Conservation (phyloP, 2,797 vertebrate species). For the Sebastes umbrosus region DNA sequence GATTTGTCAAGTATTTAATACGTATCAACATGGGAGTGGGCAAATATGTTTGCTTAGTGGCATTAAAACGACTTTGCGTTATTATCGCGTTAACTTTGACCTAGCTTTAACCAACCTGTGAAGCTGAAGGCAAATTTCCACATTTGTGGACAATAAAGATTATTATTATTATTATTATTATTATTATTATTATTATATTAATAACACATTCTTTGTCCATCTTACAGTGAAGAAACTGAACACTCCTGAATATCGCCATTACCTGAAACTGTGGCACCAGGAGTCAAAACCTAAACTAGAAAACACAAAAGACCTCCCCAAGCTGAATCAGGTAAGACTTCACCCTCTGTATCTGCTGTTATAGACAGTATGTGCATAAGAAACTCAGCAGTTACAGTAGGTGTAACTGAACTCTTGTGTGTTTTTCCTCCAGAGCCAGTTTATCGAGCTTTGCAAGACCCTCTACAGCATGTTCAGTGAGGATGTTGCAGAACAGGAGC, state of each 20-base stretch:
- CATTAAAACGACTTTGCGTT: too few species aligned
- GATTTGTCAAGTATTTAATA: too few species aligned
- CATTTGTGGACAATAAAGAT: too few species aligned
- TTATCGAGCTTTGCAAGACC: conserved; percentile 97
- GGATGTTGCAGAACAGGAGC: conserved; percentile 92
- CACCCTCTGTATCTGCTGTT: not conserved
- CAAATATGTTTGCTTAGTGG: too few species aligned
- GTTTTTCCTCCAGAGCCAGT: conserved; percentile 86
- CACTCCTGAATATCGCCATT: conserved; percentile 91
- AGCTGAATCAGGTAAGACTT: conserved; percentile 89
- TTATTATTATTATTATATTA: too few species aligned
- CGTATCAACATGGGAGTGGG: too few species aligned
- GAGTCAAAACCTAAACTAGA: conserved; percentile 89
- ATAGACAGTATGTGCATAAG: not conserved
- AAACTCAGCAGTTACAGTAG: not conserved
- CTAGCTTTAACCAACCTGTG: too few species aligned
- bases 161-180: too few species aligned
- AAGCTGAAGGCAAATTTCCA: too few species aligned
- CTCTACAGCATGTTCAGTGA: conserved; percentile 99
- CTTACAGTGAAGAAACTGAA: conserved; percentile 88
- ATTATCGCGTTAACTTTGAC: too few species aligned
- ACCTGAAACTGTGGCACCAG: conserved; percentile 93
- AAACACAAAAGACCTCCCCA: conserved; percentile 90
- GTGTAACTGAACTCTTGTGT: not conserved
- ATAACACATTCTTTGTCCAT: conserved; percentile 25